Evolutionary conservation across 2,113 vertebrate genomes (phyloP), one percentile per base, ranked within the genome.

Genomic region (Thomomys bottae): DNA sequence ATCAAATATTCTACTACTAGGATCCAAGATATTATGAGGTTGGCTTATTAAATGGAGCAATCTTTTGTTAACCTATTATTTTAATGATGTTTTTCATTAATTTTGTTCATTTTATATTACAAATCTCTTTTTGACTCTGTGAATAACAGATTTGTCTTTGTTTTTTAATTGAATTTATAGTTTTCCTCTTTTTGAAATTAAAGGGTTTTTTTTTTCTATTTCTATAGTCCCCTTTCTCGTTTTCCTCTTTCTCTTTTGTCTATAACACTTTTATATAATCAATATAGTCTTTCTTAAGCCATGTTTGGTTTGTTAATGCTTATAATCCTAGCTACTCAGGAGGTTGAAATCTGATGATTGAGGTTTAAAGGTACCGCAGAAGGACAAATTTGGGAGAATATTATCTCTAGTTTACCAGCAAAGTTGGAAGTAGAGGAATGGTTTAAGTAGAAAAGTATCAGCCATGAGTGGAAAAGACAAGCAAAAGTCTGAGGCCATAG

Each of bases 131-230:
- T 94, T 88, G n/a, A n/a, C 54, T 57, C 14, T 77, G 7, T 82
- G 70, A 92, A 76, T 64, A 87, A 40, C 17, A 77, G 2, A 26
- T 75, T 86, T 84, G 70, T 30, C n/a, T 81, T 76, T 91, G 32
- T 42, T 32, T 89, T 68, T 84, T 68, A 81, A 59, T 75, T 72
- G n/a, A 63, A 21, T 11, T 90, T 76, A 75, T n/a, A 20, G 42
- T 87, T 82, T 94, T 66, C 2, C 6, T 80, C 30, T 11, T 59
- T 28, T 85, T 87, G 21, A 88, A 87, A 79, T 86, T 36, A 76
- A 81, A 26, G 1, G n/a, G n/a, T n/a, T n/a, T n/a, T n/a, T 82
- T 84, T n/a, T 76, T 90, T 63, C 3, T 17, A 45, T 17, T 32
- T 38, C 23, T 34, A 9, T 34, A 59, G 3, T 24, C 4, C 45